Conservation (phyloP, 2,888 invertebrate species). For the Drosophila pegasa region DNA sequence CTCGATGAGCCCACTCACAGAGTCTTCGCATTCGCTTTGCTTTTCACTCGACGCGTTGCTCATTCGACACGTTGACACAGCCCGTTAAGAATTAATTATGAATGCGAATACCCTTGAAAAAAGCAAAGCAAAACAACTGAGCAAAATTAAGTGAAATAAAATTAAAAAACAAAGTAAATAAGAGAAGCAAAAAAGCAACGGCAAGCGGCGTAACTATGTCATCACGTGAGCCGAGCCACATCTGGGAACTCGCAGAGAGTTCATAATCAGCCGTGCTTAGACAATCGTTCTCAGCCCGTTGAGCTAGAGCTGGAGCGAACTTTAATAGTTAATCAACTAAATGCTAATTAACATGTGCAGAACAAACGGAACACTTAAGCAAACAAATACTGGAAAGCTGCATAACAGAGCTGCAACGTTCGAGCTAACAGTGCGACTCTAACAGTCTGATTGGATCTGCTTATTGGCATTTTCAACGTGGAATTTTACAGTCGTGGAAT, state of each 20-base stretch:
- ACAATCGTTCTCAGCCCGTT: background rate
- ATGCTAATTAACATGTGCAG: slow-evolving; percentile 5
- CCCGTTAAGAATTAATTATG: slow-evolving; percentile 52
- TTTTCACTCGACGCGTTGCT: slow-evolving; percentile 40
- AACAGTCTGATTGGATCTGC: background rate
- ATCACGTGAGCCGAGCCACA: slow-evolving; percentile 8
- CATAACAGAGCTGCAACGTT: background rate
- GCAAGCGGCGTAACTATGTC: slow-evolving; percentile 26
- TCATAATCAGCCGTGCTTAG: slow-evolving; percentile 5
- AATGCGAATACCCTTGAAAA: slow-evolving; percentile 43
- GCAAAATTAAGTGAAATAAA: slow-evolving; percentile 1
- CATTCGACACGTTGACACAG: slow-evolving; percentile 59
- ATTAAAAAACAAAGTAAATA: background rate
- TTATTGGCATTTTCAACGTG: background rate
- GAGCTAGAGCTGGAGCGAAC: background rate
- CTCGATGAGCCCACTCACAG: slow-evolving; percentile 40
- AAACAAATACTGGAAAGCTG: background rate
- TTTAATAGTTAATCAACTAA: slow-evolving; percentile 2
- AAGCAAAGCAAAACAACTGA: background rate
- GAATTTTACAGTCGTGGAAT: background rate
- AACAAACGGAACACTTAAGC: background rate
- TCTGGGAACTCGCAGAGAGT: slow-evolving; percentile 7
- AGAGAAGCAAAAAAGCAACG: background rate
- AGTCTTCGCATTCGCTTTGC: slow-evolving; percentile 17
- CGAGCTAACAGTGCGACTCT: background rate